Conservation (phyloP, 2,888 invertebrate genomes). For the Zaprionus lineosus region DNA sequence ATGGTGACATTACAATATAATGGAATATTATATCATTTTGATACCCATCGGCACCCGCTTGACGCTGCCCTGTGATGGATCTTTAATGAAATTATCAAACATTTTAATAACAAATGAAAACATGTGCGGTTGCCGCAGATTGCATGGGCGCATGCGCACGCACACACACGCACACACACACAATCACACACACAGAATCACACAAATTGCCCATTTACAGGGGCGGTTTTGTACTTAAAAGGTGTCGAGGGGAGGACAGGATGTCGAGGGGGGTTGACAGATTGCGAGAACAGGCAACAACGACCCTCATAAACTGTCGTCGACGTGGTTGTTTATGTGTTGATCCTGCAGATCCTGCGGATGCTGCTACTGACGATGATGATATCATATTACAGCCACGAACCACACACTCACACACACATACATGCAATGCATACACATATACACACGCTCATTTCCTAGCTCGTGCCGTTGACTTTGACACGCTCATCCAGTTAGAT, state of each 20-base stretch:
- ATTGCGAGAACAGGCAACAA: slow-evolving; percentile 5
- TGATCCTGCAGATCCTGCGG: slow-evolving; percentile 2
- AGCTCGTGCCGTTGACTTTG: slow-evolving; percentile 64
- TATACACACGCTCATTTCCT: background rate
- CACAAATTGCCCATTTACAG: slow-evolving; percentile 42
- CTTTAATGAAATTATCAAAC: slow-evolving; percentile 80
- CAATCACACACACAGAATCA: slow-evolving; percentile 25
- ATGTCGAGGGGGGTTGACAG: slow-evolving; percentile 8
- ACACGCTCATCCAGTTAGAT: slow-evolving; percentile 56
- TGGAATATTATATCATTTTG: slow-evolving; percentile 5
- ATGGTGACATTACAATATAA: slow-evolving; percentile 36
- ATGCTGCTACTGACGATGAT: slow-evolving; percentile 30
- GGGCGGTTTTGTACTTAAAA: slow-evolving; percentile 2
- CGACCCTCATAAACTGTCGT: slow-evolving; percentile 34
- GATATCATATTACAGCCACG: slow-evolving; percentile 49
- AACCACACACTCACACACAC: too few relatives aligned
- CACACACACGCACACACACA: slow-evolving; percentile 24
- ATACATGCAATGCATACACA: too few relatives aligned
- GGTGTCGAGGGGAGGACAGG: slow-evolving; percentile 13
- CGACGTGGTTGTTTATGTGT: slow-evolving; percentile 25
- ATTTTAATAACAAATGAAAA: slow-evolving; percentile 82
- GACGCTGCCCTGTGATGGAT: slow-evolving; percentile 56
- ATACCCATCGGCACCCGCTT: slow-evolving; percentile 16
- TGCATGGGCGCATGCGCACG: slow-evolving; percentile 58
- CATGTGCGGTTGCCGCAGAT: slow-evolving; percentile 79